Conservation (phyloP, 37 sponge, comb jelly and placozoan species). For the Theonella swinhoei region DNA sequence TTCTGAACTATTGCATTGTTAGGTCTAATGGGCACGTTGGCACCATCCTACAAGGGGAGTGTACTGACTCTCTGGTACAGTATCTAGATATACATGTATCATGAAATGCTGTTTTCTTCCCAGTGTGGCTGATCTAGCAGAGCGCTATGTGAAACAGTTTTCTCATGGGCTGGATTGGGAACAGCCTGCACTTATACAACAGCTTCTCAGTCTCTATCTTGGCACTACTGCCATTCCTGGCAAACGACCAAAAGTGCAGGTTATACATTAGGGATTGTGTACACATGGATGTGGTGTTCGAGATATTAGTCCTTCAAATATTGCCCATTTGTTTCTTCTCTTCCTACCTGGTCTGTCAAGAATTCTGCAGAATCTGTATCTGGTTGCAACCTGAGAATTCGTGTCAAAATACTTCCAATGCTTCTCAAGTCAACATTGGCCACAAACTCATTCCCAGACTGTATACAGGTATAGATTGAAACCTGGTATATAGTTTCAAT, state of each 20-base stretch:
- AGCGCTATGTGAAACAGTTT: constrained; percentile 32
- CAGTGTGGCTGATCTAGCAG: constrained; percentile 65
- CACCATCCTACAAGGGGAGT: too few relatives aligned
- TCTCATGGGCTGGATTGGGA: constrained; percentile 46
- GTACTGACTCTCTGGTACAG: too few relatives aligned
- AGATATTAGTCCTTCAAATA: too few relatives aligned
- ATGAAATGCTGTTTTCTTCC: too few relatives aligned
- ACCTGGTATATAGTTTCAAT: not conserved
- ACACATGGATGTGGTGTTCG: too few relatives aligned
- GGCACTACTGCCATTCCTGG: constrained; percentile 25
- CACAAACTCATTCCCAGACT: constrained; percentile 56
- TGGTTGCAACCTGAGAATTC: constrained; percentile 31
- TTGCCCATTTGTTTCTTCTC: too few relatives aligned
- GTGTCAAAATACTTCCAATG: constrained; percentile 40
- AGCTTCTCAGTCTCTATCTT: constrained; percentile 45
- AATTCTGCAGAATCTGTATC: not conserved
- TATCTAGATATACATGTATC: too few relatives aligned
- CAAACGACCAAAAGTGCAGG: constrained; percentile 8
- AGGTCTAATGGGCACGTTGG: too few relatives aligned
- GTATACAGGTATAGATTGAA: constrained; percentile 49
- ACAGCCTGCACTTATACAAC: not conserved
- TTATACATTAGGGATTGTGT: too few relatives aligned
- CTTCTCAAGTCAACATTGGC: constrained; percentile 59
- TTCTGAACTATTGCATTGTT: too few relatives aligned
- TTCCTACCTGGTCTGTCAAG: too few relatives aligned